Conservation (phyloP, 2,797 vertebrate species). For the Gila robusta region DNA sequence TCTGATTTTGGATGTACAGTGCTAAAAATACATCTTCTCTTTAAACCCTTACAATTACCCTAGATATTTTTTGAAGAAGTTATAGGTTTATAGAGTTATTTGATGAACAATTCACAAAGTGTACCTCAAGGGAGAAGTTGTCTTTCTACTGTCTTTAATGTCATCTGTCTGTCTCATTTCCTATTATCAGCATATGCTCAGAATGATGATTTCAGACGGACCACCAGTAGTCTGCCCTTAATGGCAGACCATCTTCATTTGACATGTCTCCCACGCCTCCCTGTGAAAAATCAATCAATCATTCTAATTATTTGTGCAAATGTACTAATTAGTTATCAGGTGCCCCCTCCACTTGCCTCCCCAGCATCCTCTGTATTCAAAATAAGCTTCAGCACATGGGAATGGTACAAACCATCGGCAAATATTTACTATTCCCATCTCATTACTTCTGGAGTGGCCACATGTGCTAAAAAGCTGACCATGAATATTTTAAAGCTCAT, state of each 20-base stretch:
- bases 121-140: conserved; percentile 24
- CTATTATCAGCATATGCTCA: conserved; percentile 42
- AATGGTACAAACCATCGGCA: conserved; percentile 85
- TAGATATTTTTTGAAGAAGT: conserved; percentile 47
- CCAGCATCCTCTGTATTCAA: conserved; percentile 86
- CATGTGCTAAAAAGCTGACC: conserved; percentile 82
- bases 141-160: conserved; percentile 47
- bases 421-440: conserved; percentile 88
- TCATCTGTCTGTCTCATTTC: conserved; percentile 49
- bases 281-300: conserved; percentile 85
- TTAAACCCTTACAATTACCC: conserved; percentile 50
- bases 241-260: conserved; percentile 77
- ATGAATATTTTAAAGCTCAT: conserved; percentile 85
- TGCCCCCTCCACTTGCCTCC: conserved; percentile 81
- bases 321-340: conserved; percentile 87
- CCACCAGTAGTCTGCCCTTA: conserved; percentile 67
- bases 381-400: conserved; percentile 81
- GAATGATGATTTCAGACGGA: conserved; percentile 60
- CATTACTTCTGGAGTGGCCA: conserved; percentile 76
- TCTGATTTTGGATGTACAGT: conserved; percentile 34
- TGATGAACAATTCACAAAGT: conserved; percentile 49
- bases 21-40: conserved; percentile 47
- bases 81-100: conserved; percentile 38
- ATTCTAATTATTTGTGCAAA: conserved; percentile 88
- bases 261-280: conserved; percentile 79